Percentiles rank a stretch among this genome's conserved stretches.
Evolutionary conservation across 2,797 vertebrate species (phyloP).

Genomic region (Orestias chungarensis): DNA sequence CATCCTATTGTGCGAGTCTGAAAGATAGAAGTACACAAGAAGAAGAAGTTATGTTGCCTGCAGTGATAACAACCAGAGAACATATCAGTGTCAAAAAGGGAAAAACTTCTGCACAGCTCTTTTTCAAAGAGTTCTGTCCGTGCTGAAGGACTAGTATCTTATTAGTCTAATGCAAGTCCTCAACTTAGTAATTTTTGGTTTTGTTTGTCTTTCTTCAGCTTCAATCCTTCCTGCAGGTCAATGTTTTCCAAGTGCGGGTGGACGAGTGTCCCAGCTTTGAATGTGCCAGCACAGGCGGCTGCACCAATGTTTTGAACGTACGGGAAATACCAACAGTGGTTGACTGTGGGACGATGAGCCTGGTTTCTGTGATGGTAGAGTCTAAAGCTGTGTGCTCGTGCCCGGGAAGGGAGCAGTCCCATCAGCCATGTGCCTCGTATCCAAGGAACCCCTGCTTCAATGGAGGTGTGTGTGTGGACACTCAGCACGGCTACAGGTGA

Average conservation of each 20-base stretch:
- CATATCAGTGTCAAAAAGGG: slow-evolving; percentile 1
- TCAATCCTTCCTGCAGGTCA: slow-evolving; percentile 84
- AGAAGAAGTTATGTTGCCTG: slow-evolving; percentile 4
- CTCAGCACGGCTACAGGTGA: slow-evolving; percentile 88
- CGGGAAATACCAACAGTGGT: slow-evolving; percentile 78
- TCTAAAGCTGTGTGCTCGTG: slow-evolving; percentile 77
- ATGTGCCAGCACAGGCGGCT: slow-evolving; percentile 74
- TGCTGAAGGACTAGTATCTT: slow-evolving; percentile 1
- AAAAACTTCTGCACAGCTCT: background rate
- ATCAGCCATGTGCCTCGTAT: slow-evolving; percentile 83
- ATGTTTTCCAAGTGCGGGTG: slow-evolving; percentile 80
- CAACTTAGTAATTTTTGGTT: background rate
- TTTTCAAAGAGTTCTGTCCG: background rate
- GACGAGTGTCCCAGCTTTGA: slow-evolving; percentile 82
- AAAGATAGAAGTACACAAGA: background rate
- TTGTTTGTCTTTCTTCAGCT: slow-evolving; percentile 70
- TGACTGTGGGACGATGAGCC: slow-evolving; percentile 80
- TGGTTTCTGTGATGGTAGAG: slow-evolving; percentile 82
- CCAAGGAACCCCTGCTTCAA: slow-evolving; percentile 86
- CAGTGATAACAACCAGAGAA: slow-evolving; percentile 1
- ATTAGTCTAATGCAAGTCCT: background rate
- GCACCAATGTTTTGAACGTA: slow-evolving; percentile 70
- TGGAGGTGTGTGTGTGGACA: slow-evolving; percentile 84
- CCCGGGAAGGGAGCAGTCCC: slow-evolving; percentile 73
- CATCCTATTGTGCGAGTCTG: background rate